phyloP scores from a whole-genome alignment of 2,113 vertebrate genomes.

The Paradoxurus hermaphroditus region DNA sequence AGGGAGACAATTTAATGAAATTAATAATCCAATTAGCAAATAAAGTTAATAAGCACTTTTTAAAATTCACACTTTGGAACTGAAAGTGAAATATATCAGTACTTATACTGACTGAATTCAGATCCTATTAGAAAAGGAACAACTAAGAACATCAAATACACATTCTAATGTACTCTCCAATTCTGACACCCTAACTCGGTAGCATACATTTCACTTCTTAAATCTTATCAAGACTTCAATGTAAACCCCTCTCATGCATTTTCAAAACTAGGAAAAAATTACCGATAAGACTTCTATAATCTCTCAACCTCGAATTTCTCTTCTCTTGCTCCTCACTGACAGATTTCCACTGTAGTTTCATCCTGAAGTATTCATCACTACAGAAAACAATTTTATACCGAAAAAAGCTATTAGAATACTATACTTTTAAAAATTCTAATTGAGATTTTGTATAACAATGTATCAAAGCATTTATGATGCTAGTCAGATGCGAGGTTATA shows the following conservation, averaged over 20 bases:
- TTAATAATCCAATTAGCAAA: conserved; percentile 38
- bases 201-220: background rate
- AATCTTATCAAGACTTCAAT: conserved; percentile 1
- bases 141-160: background rate
- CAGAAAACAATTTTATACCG: conserved; percentile 66
- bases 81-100: background rate
- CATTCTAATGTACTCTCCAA: background rate
- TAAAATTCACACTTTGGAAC: background rate
- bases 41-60: background rate
- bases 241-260: background rate
- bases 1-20: background rate
- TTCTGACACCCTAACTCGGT: background rate
- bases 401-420: conserved; percentile 28
- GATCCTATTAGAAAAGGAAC: background rate
- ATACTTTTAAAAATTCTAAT: background rate
- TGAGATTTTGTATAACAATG: background rate
- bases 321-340: conserved; percentile 96
- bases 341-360: conserved; percentile 99
- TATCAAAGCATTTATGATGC: background rate
- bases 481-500: background rate
- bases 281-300: conserved; percentile 97
- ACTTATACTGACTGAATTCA: background rate
- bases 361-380: conserved; percentile 97
- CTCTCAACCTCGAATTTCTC: conserved; percentile 94
- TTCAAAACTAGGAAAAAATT: conserved; percentile 69